Evolutionary conservation across 1,140 invertebrate species (phyloP), one percentile per base, ranked within the genome.

Genomic region (Hesperophylax magnus): DNA sequence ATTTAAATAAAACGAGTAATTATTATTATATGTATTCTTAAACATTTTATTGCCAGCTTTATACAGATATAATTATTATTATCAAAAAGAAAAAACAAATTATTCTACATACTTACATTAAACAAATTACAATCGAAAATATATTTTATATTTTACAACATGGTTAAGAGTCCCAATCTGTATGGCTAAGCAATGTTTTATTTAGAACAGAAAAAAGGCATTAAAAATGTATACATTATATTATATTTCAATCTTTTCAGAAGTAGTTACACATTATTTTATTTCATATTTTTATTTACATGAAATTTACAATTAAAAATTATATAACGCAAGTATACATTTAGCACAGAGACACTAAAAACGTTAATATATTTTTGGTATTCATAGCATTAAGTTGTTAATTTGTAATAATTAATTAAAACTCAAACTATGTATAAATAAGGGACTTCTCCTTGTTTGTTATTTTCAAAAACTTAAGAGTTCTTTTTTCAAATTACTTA

Each of bases 1-100:
- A 7, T 31, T 39, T 39, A 39, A 39, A 39, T 39, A 39, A 39
- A 39, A 39, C 34, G 8, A 39, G 5, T 39, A 5, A 39, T 39
- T 39, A 39, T 39, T 39, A 39, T 39, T 39, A 60, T 11, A 18
- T 60, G 18, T 20, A 71, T 20, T 71, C 31, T 53, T 71, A 71
- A 71, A 71, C 47, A 71, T 71, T 71, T 71, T 71, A 71, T 71
- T 71, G 67, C 67, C 67, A 71, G 67, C 67, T 71, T 71, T 71
- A 47, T 71, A 71, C 67, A 71, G 31, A 52, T 71, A 47, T 20
- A 20, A 31, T 14, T 24, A 27, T 67, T 27, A 17, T 67, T 27
- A 20, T 27, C 22, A 27, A 67, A 20, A 67, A 67, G 5, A 34
- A 24, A 24, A 65, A 67, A 67, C 24, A 27, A 60, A 60, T 20